Conservation (phyloP, 2,888 invertebrate genomes). For the Chalcis sispes region DNA sequence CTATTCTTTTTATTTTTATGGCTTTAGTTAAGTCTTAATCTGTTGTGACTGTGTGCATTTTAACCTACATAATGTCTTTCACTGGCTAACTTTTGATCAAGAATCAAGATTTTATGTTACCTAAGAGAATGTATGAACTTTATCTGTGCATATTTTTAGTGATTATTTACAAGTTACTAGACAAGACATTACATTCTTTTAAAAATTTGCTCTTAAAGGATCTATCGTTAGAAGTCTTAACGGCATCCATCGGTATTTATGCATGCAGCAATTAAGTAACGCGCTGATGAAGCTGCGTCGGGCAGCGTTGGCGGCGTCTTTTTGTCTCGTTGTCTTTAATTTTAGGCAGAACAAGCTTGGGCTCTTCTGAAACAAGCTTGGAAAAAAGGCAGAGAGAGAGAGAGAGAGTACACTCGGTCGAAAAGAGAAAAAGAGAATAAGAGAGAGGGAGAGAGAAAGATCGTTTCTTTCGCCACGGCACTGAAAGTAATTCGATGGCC, state of each 20-base stretch:
- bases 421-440: conserved; percentile 51
- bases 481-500: conserved; percentile 71
- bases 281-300: conserved; percentile 8
- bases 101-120: no score
- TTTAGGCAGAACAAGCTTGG: conserved; percentile 58
- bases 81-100: no score
- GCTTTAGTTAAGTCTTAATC: no score
- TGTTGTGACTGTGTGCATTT: no score
- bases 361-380: conserved; percentile 31
- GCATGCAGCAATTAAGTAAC: conserved; percentile 24
- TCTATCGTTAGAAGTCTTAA: no score
- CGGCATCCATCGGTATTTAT: conserved; percentile 1
- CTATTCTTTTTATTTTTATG: no score
- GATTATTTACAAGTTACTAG: no score
- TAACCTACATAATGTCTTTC: no score
- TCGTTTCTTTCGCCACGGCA: conserved; percentile 66
- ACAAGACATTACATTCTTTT: no score
- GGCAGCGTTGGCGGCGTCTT: conserved; percentile 16
- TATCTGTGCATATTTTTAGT: no score
- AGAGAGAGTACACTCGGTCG: not conserved
- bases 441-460: conserved; percentile 12
- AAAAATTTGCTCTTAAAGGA: no score
- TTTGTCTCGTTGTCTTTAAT: conserved; percentile 47
- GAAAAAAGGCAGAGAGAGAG: not conserved
- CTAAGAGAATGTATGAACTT: no score